Evolutionary conservation across 2,888 invertebrate species (phyloP).

Genomic region (Corythucha ciliata): DNA sequence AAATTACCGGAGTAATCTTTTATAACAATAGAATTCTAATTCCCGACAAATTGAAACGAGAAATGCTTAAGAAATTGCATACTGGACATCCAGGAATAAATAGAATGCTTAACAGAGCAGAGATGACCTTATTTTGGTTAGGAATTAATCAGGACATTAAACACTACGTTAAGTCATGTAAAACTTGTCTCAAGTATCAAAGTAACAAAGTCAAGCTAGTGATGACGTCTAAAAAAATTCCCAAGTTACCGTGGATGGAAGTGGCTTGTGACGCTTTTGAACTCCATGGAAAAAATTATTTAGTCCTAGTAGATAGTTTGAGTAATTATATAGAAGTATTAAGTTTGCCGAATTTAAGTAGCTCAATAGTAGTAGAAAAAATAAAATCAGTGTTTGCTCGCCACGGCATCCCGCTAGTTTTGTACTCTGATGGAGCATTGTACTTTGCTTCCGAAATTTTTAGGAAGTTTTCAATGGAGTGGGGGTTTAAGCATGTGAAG

Average conservation of each 20-base stretch:
- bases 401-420: constrained; percentile 2
- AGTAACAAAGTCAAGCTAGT: constrained; percentile 20
- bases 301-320: constrained; percentile 32
- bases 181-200: constrained; percentile 29
- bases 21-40: constrained; percentile 13
- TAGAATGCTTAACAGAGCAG: constrained; percentile 32
- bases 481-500: constrained; percentile 30
- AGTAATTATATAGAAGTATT: constrained; percentile 5
- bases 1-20: constrained; percentile 2
- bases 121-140: constrained; percentile 35
- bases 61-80: constrained; percentile 28
- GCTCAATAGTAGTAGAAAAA: constrained; percentile 1
- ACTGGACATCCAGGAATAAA: constrained; percentile 20
- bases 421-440: constrained; percentile 28
- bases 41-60: constrained; percentile 6
- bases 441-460: constrained; percentile 32
- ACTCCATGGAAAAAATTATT: constrained; percentile 31
- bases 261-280: constrained; percentile 36
- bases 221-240: background rate
- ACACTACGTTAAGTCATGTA: constrained; percentile 24
- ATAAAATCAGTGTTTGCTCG: constrained; percentile 11
- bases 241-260: constrained; percentile 2
- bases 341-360: background rate
- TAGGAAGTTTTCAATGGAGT: constrained; percentile 31
- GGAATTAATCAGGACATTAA: constrained; percentile 30